phyloP scores from a whole-genome alignment of 2,113 vertebrate genomes.

The Anarrhichthys ocellatus region DNA sequence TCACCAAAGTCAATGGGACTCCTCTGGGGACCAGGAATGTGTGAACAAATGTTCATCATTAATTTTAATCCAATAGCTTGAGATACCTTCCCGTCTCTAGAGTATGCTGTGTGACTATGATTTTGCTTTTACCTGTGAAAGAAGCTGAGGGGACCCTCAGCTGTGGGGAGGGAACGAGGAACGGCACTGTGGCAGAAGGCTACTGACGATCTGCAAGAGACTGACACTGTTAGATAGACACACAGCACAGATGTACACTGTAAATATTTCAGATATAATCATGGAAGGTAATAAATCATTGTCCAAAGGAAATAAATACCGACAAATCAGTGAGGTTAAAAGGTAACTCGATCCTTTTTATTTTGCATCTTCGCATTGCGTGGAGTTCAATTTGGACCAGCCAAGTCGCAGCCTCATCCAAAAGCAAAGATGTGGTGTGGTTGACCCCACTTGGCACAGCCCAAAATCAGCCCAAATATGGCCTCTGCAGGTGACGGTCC shows the following conservation, averaged over 20 bases:
- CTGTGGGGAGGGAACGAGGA: slow-evolving; percentile 85
- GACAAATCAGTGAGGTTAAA: slow-evolving; percentile 12
- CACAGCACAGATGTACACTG: slow-evolving; percentile 65
- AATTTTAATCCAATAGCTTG: too few species aligned
- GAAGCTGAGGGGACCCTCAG: slow-evolving; percentile 66
- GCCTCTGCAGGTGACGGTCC: too few species aligned
- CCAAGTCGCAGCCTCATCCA: not conserved
- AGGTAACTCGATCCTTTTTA: not conserved
- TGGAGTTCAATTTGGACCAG: not conserved
- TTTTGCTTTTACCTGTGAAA: slow-evolving; percentile 59
- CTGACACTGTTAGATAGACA: slow-evolving; percentile 90
- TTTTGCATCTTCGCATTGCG: not conserved
- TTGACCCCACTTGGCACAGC: not conserved
- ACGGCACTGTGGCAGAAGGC: slow-evolving; percentile 92
- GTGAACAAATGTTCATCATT: not conserved
- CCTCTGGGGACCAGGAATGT: not conserved
- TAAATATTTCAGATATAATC: not conserved
- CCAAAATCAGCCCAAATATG: not conserved
- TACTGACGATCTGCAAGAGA: slow-evolving; percentile 96
- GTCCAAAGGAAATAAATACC: slow-evolving; percentile 6
- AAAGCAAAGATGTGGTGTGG: not conserved
- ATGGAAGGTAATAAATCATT: not conserved
- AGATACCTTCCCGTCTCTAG: not conserved
- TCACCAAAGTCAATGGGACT: not conserved
- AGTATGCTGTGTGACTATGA: not conserved